phyloP scores from a whole-genome alignment of 2,113 vertebrate species.

The Pao palembangensis region DNA sequence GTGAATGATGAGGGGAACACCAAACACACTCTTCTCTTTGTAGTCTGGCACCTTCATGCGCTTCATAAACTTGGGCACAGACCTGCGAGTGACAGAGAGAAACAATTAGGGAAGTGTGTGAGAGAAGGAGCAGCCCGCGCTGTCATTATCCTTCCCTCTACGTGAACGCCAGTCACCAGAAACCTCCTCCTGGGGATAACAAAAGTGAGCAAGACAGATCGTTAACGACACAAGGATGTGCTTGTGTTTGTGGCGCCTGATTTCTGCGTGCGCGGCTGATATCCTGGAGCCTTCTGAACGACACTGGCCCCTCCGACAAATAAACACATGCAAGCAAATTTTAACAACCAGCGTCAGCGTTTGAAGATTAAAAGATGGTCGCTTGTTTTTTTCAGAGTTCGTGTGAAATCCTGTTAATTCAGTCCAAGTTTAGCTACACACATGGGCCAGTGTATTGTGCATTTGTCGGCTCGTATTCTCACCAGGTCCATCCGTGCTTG shows the following conservation, averaged over 20 bases:
- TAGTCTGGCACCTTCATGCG: conserved; percentile 71
- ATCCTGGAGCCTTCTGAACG: conserved; percentile 4
- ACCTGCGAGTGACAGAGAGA: conserved; percentile 53
- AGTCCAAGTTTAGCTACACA: too few species aligned
- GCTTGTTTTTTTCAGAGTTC: too few species aligned
- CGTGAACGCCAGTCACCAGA: conserved; percentile 29
- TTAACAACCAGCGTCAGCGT: neutral
- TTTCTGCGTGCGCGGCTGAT: neutral
- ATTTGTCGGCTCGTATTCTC: conserved; percentile 41
- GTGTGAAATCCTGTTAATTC: too few species aligned
- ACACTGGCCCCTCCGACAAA: neutral
- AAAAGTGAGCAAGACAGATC: conserved; percentile 28
- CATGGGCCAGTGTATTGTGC: neutral
- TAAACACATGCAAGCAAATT: neutral
- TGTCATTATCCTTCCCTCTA: conserved; percentile 32
- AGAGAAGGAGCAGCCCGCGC: neutral
- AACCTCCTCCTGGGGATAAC: conserved; percentile 31
- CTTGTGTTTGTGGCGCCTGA: conserved; percentile 5
- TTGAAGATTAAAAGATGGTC: too few species aligned
- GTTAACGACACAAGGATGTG: conserved; percentile 36
- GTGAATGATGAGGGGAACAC: conserved; percentile 86
- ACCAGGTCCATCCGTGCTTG: conserved; percentile 97
- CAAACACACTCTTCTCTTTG: conserved; percentile 72
- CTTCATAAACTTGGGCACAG: conserved; percentile 74
- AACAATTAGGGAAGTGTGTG: conserved; percentile 33